Base-by-base conservation (phyloP, 92 coral and sea anemone genomes). In the Umimayanthus chanpuru region DNA sequence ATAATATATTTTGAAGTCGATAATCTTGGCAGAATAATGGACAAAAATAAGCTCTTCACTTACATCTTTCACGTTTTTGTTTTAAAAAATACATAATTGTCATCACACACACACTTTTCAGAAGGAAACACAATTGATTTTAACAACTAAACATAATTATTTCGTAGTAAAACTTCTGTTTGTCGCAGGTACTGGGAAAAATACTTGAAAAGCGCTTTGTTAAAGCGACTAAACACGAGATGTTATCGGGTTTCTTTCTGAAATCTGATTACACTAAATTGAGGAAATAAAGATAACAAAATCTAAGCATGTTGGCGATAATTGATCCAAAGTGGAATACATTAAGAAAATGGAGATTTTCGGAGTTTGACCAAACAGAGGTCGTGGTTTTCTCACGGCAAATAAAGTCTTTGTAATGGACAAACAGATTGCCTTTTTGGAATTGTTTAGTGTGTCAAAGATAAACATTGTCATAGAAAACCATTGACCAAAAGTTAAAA, bases 161-260 rank as follows among this genome's bases (percentile, higher is more conserved):
- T 75, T 38, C 53, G 53, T 15, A 39, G 41, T 75, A 26, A 16
- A 21, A 73, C 39, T 73, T 73, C 26, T 61, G 68, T 61, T 61
- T 61, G 68, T 25, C 68, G 68, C 68, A 36, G n/a, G 25, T 39
- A 1, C 25, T 21, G 79, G 25, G 50, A 1, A 20, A 23, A 75
- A 36, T 16, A 39, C 79, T 36, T 39, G 8, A 75, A 75, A 43
- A 39, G 7, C 25, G 79, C 79, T 75, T 39, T 75, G 50, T 32
- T 75, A 75, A 75, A 75, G 3, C 79, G 25, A 29, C 77, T 36
- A 5, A 32, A n/a, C 40, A 32, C 9, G 30, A 75, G 79, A 75
- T 75, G 79, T 15, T 75, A 75, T 75, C 79, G 50, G 79, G 36
- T 16, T 61, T 61, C 68, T 18, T 75, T 75, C 14, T 18, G 79